Base-by-base conservation (phyloP, 2,113 vertebrate genomes). In the Oreochromis aureus region DNA sequence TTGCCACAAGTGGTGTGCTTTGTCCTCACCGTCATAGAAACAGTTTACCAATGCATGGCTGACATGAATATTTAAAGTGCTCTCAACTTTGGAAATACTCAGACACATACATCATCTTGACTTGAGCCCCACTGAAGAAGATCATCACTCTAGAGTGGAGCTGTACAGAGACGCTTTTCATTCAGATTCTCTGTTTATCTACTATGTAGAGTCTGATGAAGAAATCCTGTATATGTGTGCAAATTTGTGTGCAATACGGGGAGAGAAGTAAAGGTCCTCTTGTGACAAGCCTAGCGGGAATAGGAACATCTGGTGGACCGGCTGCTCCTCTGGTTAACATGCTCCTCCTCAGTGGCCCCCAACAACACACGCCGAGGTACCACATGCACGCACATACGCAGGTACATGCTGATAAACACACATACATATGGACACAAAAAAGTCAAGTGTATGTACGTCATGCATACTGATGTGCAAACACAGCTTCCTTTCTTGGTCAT, bases 261-360 rank as follows among this genome's bases (percentile, higher is more conserved):
- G 87, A 92, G 83, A 89, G 93, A 95, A 95, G 93, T 93, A 95
- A 96, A 97, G 96, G 96, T 96, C 95, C 94, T 94, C 93, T 93
- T 94, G 90, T 95, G 94, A 96, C 96, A 95, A 94, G 91, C 90
- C 95, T 94, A 88, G 84, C 87, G 95, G 95, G 95, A 96, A 91
- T 89, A 80, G 86, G 81, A 96, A 96, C 96, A 96, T 96, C 96
- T 96, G 96, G 93, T 94, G 91, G 92, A 94, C 93, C 94, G 94
- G 96, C 96, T 96, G 96, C 90, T 96, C 92, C 92, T 95, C 94
- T 96, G 95, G 95, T 96, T 96, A 95, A 96, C 96, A 97, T 91
- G 90, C 94, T 89, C 93, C 91, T 95, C 95, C 91, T 95, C 91
- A 92, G 93, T 92, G 95, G 92, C 94, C 95, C 90, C 87, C 19